Evolutionary conservation across 2,888 invertebrate genomes (phyloP).

Genomic region (Dugesia japonica): DNA sequence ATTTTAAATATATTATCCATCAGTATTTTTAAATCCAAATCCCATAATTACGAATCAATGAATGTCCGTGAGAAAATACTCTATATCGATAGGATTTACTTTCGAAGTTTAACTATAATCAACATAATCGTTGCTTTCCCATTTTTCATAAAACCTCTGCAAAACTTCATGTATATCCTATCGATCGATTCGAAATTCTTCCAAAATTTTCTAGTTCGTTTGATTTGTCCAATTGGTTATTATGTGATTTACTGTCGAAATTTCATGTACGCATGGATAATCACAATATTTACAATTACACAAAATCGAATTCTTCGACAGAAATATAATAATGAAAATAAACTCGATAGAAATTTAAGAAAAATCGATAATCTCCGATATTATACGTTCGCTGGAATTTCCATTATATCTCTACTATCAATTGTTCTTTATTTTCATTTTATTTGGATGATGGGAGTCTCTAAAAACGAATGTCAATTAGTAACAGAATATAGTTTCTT

Average conservation of each 20-base stretch:
- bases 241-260: background rate
- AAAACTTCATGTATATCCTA: background rate
- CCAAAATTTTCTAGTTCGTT: background rate
- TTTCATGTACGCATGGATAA: background rate
- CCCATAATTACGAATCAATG: background rate
- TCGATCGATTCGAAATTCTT: background rate
- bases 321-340: background rate
- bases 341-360: background rate
- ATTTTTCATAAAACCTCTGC: background rate
- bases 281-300: background rate
- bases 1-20: background rate
- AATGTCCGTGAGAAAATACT: background rate
- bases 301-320: background rate
- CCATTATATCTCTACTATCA: background rate
- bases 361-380: background rate
- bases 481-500: background rate
- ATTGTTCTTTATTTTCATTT: slow-evolving; percentile 1
- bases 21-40: background rate
- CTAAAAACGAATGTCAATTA: background rate
- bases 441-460: slow-evolving; percentile 20
- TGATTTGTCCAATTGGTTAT: background rate
- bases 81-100: background rate
- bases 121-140: background rate
- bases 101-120: background rate
- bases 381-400: background rate